These are phyloP conservation scores for Columba livia DNA, from an alignment of 2,113 vertebrate species.

Conservation along the genomic window DNA sequence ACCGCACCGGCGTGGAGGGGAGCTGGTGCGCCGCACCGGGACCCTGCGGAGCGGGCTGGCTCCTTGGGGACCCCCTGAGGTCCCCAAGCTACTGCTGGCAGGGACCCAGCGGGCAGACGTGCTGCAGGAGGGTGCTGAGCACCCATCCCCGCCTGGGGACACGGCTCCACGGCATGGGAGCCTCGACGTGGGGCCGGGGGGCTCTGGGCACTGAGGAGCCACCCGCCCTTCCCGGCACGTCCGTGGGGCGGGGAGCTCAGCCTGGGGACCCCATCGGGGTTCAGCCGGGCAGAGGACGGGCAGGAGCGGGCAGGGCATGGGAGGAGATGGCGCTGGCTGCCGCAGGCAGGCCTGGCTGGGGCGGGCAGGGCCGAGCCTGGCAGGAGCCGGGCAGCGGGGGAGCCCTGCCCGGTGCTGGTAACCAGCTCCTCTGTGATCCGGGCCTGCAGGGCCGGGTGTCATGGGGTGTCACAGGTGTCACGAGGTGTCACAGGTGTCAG, in stretches of 20 bases:
- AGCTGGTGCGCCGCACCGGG: neutral
- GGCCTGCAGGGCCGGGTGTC: neutral
- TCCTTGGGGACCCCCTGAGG: neutral
- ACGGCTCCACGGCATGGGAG: neutral
- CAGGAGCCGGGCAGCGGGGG: no score
- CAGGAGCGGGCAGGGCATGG: no score
- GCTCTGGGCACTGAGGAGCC: neutral
- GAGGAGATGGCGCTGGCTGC: no score
- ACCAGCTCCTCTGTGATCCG: neutral
- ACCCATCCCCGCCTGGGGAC: neutral
- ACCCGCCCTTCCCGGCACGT: neutral
- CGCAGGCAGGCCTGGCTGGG: no score
- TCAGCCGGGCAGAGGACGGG: no score
- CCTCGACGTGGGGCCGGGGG: neutral
- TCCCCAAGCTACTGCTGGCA: neutral
- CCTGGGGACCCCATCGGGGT: neutral
- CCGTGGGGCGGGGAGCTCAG: neutral
- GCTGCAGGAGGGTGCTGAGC: neutral
- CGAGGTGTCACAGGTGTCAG: neutral
- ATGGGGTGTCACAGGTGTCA: neutral
- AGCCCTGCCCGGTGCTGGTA: neutral
- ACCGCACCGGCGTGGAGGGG: neutral
- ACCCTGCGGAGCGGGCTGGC: neutral
- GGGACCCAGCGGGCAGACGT: neutral
- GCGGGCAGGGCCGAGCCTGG: no score